phyloP scores from a whole-genome alignment of 2,888 invertebrate genomes.

The Leptinotarsa peninsularis region DNA sequence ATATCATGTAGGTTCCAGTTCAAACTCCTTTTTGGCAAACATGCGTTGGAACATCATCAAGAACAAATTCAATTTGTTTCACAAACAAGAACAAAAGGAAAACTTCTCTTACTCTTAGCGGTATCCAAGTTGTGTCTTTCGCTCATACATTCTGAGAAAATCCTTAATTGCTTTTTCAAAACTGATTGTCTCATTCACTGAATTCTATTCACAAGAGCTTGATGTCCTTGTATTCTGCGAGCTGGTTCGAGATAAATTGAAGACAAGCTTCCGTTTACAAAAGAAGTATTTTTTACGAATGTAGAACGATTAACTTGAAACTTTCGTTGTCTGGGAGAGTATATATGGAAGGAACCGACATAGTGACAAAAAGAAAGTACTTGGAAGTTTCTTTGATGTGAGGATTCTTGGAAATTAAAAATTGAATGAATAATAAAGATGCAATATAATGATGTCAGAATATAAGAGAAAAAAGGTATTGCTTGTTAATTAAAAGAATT shows the following conservation, averaged over 20 bases:
- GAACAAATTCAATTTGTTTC: too few relatives aligned
- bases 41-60: too few relatives aligned
- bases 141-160: neutral
- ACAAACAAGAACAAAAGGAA: too few relatives aligned
- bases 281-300: neutral
- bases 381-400: neutral
- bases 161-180: slow-evolving; percentile 3
- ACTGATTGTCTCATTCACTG: neutral
- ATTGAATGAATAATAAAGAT: too few relatives aligned
- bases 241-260: neutral
- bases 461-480: too few relatives aligned
- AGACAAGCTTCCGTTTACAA: neutral
- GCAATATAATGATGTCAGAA: too few relatives aligned
- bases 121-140: neutral
- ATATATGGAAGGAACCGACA: too few relatives aligned
- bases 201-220: neutral
- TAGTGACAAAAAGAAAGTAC: neutral
- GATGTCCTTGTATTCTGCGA: neutral
- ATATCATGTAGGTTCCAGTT: too few relatives aligned
- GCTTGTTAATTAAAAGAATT: too few relatives aligned
- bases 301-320: neutral
- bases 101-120: too few relatives aligned
- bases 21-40: too few relatives aligned
- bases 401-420: too few relatives aligned
- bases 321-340: neutral